phyloP scores from a whole-genome alignment of 2,113 vertebrate genomes.

The Anser cygnoides region DNA sequence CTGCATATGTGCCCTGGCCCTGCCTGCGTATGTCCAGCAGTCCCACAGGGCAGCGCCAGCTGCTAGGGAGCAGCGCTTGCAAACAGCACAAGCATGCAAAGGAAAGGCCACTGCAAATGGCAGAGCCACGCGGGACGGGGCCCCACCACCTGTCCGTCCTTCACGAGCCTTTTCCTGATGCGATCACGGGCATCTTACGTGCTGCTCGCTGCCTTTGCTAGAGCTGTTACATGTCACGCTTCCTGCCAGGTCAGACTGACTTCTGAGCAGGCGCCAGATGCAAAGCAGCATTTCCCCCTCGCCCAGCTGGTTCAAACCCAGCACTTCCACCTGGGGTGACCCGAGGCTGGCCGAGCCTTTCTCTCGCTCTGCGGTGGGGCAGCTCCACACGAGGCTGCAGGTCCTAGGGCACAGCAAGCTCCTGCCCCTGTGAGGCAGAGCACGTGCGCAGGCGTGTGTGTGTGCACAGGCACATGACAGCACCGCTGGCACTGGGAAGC shows the following conservation, averaged over 20 bases:
- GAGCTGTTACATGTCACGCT: accelerated
- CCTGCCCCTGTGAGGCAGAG: background rate
- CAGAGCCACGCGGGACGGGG: background rate
- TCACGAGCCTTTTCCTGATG: accelerated
- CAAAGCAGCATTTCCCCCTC: background rate
- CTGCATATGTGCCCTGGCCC: background rate
- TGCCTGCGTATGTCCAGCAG: background rate
- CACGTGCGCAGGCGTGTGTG: accelerated
- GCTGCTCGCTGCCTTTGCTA: background rate
- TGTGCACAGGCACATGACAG: accelerated
- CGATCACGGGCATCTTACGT: background rate
- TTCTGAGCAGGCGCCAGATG: background rate
- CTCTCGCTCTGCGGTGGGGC: background rate
- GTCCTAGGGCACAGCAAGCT: background rate
- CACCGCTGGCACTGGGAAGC: accelerated
- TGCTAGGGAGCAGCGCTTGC: background rate
- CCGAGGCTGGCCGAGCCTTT: background rate
- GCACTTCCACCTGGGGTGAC: accelerated
- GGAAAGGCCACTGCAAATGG: background rate
- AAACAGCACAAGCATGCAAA: background rate
- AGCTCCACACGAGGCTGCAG: background rate
- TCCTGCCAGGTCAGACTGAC: background rate
- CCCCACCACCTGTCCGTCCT: background rate
- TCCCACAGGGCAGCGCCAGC: accelerated
- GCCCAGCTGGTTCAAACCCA: background rate